These are phyloP conservation scores for Drosophila acutilabella DNA, from an alignment of 2,888 invertebrate species.

Conservation along the genomic window DNA sequence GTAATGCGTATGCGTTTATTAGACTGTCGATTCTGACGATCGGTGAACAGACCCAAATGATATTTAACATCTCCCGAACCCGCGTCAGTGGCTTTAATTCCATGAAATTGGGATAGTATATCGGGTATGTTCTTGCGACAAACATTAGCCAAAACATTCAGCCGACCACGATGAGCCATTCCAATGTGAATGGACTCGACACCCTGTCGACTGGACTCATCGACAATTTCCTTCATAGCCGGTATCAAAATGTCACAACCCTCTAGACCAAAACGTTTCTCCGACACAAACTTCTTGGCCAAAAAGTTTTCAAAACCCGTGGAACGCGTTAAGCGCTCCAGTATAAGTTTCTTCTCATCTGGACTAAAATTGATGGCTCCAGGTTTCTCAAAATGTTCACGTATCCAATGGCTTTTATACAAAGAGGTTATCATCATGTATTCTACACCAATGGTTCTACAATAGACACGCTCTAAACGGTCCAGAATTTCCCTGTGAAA, in stretches of 20 bases:
- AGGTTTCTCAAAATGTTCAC: conserved; percentile 97
- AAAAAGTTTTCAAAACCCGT: conserved; percentile 98
- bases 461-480: conserved; percentile 96
- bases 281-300: conserved; percentile 98
- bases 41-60: conserved; percentile 94
- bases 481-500: conserved; percentile 92
- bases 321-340: conserved; percentile 96
- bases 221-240: conserved; percentile 98
- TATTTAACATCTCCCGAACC: conserved; percentile 97
- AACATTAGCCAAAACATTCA: conserved; percentile 94
- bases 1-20: conserved; percentile 92
- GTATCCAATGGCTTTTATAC: conserved; percentile 99
- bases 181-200: conserved; percentile 98
- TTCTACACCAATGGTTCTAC: conserved; percentile 98
- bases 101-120: conserved; percentile 95
- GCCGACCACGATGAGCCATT: conserved; percentile 92
- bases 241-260: conserved; percentile 99
- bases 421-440: conserved; percentile 99
- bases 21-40: conserved; percentile 90
- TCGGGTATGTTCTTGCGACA: conserved; percentile 94
- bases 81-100: conserved; percentile 90
- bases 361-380: conserved; percentile 91
- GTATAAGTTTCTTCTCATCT: conserved; percentile 95
- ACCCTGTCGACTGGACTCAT: conserved; percentile 95
- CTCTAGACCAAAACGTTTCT: conserved; percentile 99